Percentiles rank a stretch among this genome's conserved stretches.
phyloP scores from a whole-genome alignment of 2,113 vertebrate genomes.

The Bubo scandiacus region DNA sequence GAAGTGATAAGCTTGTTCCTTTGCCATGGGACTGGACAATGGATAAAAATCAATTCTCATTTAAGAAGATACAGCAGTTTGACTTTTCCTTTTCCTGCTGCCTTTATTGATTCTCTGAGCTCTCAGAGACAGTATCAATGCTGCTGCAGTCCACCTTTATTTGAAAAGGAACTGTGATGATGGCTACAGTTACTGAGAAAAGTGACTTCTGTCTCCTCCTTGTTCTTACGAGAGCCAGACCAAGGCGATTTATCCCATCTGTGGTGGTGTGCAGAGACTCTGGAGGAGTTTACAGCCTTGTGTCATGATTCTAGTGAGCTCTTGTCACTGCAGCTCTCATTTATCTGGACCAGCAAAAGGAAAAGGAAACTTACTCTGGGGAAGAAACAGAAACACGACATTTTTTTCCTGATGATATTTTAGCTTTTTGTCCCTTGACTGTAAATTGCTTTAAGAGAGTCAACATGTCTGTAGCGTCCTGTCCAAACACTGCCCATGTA shows the following conservation, averaged over 20 bases:
- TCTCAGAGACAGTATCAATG: slow-evolving; percentile 39
- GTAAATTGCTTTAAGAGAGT: background rate
- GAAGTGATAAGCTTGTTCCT: slow-evolving; percentile 66
- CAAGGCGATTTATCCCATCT: background rate
- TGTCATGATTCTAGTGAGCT: background rate
- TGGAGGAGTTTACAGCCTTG: background rate
- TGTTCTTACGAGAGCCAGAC: background rate
- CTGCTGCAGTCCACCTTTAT: background rate
- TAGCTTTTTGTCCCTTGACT: background rate
- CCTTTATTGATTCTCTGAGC: slow-evolving; percentile 50
- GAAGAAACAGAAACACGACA: accelerated
- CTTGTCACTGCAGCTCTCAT: background rate
- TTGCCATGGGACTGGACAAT: slow-evolving; percentile 49
- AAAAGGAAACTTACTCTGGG: background rate
- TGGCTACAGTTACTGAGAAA: background rate
- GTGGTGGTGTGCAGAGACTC: background rate
- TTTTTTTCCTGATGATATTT: background rate
- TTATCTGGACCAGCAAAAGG: background rate
- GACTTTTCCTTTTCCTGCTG: slow-evolving; percentile 48
- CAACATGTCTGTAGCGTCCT: background rate
- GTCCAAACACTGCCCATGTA: background rate
- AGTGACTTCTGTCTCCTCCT: background rate
- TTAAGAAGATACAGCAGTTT: slow-evolving; percentile 60
- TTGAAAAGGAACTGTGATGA: slow-evolving; percentile 10
- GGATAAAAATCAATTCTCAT: slow-evolving; percentile 71